Conservation (phyloP, 1,140 invertebrate species). For the Ephestia elutella region DNA sequence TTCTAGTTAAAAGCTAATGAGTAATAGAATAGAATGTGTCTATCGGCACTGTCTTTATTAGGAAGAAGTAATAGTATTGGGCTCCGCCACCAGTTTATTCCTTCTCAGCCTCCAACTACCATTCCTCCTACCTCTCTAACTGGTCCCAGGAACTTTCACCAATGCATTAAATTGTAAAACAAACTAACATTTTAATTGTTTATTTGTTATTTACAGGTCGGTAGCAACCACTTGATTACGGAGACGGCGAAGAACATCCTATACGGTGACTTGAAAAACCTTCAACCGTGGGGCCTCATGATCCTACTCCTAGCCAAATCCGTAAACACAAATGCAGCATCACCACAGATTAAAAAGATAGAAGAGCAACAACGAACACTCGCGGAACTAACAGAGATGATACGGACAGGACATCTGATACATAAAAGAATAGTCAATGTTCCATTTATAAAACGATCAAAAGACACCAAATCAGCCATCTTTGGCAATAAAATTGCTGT, state of each 20-base stretch:
- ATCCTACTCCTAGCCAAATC: conserved; percentile 91
- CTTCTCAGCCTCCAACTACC: too few species aligned
- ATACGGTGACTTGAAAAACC: conserved; percentile 88
- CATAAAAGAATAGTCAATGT: conserved; percentile 92
- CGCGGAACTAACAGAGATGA: conserved; percentile 96
- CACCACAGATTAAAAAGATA: conserved; percentile 28
- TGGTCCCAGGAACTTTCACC: too few species aligned
- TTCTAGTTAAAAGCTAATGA: too few species aligned
- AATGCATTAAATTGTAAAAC: neutral
- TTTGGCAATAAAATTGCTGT: conserved; percentile 95
- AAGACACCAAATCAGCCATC: conserved; percentile 59
- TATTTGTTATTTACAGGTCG: conserved; percentile 71
- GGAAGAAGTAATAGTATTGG: too few species aligned
- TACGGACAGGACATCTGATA: conserved; percentile 92
- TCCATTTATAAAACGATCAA: conserved; percentile 67
- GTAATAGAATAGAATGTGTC: too few species aligned
- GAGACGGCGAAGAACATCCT: conserved; percentile 89
- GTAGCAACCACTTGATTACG: conserved; percentile 90
- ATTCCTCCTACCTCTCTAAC: too few species aligned
- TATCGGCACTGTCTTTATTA: too few species aligned
- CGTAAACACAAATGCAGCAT: conserved; percentile 64
- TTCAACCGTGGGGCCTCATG: conserved; percentile 91
- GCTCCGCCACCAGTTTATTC: too few species aligned
- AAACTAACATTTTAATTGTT: conserved; percentile 4
- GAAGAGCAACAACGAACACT: conserved; percentile 84